Base-by-base conservation (phyloP, 2,113 vertebrate genomes). In the Heteronetta atricapilla region DNA sequence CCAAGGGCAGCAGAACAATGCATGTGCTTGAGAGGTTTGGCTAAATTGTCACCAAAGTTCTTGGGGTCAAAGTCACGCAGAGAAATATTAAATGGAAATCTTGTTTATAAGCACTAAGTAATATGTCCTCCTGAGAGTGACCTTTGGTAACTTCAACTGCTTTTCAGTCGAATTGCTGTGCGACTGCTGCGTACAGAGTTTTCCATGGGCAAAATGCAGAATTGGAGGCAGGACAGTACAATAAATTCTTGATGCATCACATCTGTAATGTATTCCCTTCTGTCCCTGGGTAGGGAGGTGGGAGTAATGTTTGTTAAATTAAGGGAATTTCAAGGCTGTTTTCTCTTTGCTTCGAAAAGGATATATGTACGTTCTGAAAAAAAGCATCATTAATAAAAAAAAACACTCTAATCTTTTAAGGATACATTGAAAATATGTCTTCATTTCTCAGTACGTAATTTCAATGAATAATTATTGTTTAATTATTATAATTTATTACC, bases 61-160 rank as follows among this genome's bases (percentile, higher is more conserved):
- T 91, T 64, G 53, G 74, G 86, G 88, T 94, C 79, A 48, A 87
- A 85, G 85, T 90, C 80, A 78, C 20, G 60, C 68, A 48, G 92
- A 64, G 90, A 81, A 64, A 53, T 80, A 56, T 75, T 86, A 94
- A 92, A 58, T 83, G 66, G 88, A 88, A 92, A 86, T 78, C 73
- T 78, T 81, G 44, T 86, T 95, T 92, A 48, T 74, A 68, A 84
- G 66, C 60, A 44, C 17, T 42, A 80, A 79, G 67, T 72, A 55
- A 64, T 53, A 46, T 1, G 3, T 81, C 94, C 80, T 83, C 79
- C 81, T 85, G 74, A 75, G 81, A 89, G 38, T 87, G 93, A 95
- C 74, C 93, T 97, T 86, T 59, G 38, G 48, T 63, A 88, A 77
- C 67, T 87, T 74, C 74, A 85, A 36, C 42, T 46, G 58, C 21